A percentile compares a stretch with the other conserved stretches of the same genome.
Conservation (phyloP, 1,140 invertebrate genomes). For the Tigriopus japonicus region DNA sequence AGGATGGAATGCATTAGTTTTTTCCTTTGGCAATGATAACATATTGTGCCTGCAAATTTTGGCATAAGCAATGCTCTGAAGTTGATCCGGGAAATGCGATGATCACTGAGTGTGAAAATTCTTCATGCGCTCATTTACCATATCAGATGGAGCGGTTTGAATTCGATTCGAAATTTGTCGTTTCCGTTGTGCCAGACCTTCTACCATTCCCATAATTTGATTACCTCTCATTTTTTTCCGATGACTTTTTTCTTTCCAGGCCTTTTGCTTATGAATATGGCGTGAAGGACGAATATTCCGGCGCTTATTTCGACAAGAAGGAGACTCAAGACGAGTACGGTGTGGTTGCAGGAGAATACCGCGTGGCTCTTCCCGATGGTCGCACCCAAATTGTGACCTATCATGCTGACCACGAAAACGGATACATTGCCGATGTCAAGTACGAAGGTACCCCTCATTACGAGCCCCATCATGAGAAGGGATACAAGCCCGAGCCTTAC, state of each 20-base stretch:
- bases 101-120: too few species aligned
- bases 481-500: conserved; percentile 1
- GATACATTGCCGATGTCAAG: conserved; percentile 15
- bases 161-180: too few species aligned
- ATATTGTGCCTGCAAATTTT: too few species aligned
- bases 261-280: conserved; percentile 10
- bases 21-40: too few species aligned
- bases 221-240: too few species aligned
- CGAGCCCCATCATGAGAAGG: not conserved
- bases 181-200: too few species aligned
- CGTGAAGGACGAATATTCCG: conserved; percentile 16
- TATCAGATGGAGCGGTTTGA: too few species aligned
- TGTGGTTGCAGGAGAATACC: conserved; percentile 14
- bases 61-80: too few species aligned
- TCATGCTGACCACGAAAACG: conserved; percentile 14
- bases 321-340: conserved; percentile 16
- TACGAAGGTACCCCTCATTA: conserved; percentile 16
- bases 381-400: conserved; percentile 17
- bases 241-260: not conserved
- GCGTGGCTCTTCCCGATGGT: conserved; percentile 17
- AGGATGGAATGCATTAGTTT: too few species aligned
- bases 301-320: conserved; percentile 13
- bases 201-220: too few species aligned
- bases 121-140: too few species aligned
- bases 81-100: too few species aligned